Base-by-base conservation (phyloP, 2,113 vertebrate species). In the Archilochus colubris region DNA sequence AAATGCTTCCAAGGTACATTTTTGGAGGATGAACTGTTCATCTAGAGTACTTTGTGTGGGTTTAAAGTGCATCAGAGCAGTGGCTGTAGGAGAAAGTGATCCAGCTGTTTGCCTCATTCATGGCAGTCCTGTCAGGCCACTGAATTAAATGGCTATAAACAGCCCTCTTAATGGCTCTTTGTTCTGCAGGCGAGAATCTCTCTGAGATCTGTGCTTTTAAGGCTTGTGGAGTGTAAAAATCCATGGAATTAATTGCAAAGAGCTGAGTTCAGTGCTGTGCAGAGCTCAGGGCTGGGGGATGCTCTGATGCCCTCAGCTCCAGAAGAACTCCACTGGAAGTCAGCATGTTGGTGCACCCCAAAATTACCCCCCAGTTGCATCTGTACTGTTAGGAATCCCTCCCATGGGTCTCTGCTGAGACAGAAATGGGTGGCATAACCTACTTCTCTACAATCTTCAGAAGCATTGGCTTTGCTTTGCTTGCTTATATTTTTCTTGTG, bases 231-330 rank as follows among this genome's bases (percentile, higher is more conserved):
- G 51, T 21, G 16, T 64, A n/a, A 50, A 69, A 69, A 48, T 16
- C 22, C 4, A 25, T 4, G 22, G 19, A 23, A 33, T 31, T 22
- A 24, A 72, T 15, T 14, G 19, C n/a, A 10, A 5, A 21, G 76
- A 51, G 58, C n/a, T 53, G 36, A 22, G 13, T 72, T 31, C 16
- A 13, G 61, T 28, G 84, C 58, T 64, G 33, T 8, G 63, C 2
- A 1, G n/a, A 14, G 3, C 9, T 23, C 6, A 0, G 69, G 44
- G 80, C 16, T 5, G 1, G 6, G 27, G 36, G 46, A 19, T 30
- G n/a, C 44, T 67, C 4, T 2, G 24, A 9, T 5, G 31, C 44
- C n/a, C 63, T 25, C 12, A 3, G 31, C 53, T 33, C 53, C 20
- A 16, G 28, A 8, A 0, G 2, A 30, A 14, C 25, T 68, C 14